phyloP scores from a whole-genome alignment of 2,797 vertebrate genomes.

The Sebastes steindachneri region DNA sequence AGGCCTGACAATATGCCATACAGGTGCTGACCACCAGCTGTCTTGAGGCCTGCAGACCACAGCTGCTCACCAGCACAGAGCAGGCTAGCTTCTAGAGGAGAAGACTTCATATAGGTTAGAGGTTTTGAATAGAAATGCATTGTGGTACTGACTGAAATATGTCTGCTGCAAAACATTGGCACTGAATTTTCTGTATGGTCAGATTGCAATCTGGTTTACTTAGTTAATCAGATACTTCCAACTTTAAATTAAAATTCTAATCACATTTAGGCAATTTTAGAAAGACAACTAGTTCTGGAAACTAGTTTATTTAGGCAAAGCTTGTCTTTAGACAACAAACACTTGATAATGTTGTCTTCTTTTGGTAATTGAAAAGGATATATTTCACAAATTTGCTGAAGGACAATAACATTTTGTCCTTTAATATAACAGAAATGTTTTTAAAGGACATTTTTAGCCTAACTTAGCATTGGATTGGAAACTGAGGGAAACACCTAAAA shows the following conservation, averaged over 20 bases:
- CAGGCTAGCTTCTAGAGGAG: fast-evolving
- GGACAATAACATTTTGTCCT: neutral
- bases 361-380: neutral
- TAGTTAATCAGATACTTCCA: neutral
- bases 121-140: neutral
- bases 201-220: neutral
- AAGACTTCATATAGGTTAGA: neutral
- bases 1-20: slow-evolving; percentile 14
- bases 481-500: neutral
- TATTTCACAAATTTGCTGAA: neutral
- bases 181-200: neutral
- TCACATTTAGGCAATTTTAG: neutral
- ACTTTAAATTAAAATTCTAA: neutral
- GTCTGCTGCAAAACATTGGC: neutral
- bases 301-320: neutral
- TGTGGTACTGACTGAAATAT: neutral
- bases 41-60: slow-evolving; percentile 25
- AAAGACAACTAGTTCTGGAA: neutral
- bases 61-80: slow-evolving; percentile 10
- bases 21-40: slow-evolving; percentile 51
- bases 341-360: neutral
- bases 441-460: neutral
- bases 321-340: neutral
- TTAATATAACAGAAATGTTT: neutral
- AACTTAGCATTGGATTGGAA: neutral